phyloP scores from a whole-genome alignment of 2,113 vertebrate genomes.

The Trochalopteron elliotii region DNA sequence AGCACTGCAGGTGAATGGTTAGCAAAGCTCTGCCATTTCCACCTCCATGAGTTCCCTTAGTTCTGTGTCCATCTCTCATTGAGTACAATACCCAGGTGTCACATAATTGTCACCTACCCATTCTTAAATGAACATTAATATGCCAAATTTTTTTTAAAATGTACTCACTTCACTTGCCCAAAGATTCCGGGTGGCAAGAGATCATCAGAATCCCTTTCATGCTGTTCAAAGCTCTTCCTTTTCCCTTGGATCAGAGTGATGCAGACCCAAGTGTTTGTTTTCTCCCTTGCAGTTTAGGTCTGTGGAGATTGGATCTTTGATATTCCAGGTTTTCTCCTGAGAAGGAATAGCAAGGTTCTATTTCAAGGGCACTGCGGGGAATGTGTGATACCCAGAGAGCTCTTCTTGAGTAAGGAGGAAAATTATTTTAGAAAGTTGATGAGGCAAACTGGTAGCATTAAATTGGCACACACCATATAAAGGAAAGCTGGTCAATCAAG shows the following conservation, averaged over 20 bases:
- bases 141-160: not conserved
- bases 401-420: not conserved
- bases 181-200: not conserved
- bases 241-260: not conserved
- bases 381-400: not conserved
- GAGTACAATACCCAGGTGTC: not conserved
- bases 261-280: not conserved
- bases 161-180: accelerated
- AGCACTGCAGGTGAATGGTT: not conserved
- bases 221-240: not conserved
- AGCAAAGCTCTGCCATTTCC: not conserved
- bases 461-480: not conserved
- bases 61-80: not conserved
- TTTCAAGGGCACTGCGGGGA: not conserved
- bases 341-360: not conserved
- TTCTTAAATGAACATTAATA: not conserved
- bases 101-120: accelerated
- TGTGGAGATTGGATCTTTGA: not conserved
- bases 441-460: not conserved
- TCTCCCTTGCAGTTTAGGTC: not conserved
- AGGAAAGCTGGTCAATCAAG: not conserved
- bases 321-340: not conserved
- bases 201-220: not conserved
- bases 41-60: accelerated
- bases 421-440: not conserved